Percentiles rank a stretch among this genome's conserved stretches.
Evolutionary conservation across 2,797 vertebrate genomes (phyloP).

Genomic region (Myiothlypis chrysogaster): DNA sequence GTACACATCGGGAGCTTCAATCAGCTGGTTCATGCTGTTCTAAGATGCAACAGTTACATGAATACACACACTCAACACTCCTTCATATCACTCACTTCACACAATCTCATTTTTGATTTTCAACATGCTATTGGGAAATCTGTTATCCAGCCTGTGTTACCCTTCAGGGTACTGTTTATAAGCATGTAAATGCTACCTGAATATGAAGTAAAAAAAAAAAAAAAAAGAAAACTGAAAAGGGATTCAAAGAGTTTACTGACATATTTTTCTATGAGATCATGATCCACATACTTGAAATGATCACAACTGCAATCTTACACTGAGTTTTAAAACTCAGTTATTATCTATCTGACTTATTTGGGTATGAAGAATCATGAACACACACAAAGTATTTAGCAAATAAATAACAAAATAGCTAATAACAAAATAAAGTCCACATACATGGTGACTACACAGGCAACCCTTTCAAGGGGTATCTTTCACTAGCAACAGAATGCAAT

Average conservation of each 20-base stretch:
- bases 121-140: background rate
- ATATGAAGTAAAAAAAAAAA: background rate
- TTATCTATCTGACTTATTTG: background rate
- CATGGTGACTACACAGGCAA: background rate
- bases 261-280: background rate
- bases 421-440: background rate
- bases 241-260: background rate
- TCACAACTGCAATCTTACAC: rapidly evolving
- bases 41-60: background rate
- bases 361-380: background rate
- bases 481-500: background rate
- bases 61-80: background rate
- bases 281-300: background rate
- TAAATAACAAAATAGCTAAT: background rate
- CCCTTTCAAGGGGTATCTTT: background rate
- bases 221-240: background rate
- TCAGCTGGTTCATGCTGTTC: background rate
- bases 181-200: background rate
- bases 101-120: background rate
- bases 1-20: background rate
- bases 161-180: background rate
- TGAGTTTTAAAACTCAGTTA: background rate
- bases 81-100: background rate
- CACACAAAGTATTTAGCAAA: background rate
- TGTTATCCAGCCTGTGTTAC: background rate